Evolutionary conservation across 2,113 vertebrate species (phyloP).

Genomic region (Cariama cristata): DNA sequence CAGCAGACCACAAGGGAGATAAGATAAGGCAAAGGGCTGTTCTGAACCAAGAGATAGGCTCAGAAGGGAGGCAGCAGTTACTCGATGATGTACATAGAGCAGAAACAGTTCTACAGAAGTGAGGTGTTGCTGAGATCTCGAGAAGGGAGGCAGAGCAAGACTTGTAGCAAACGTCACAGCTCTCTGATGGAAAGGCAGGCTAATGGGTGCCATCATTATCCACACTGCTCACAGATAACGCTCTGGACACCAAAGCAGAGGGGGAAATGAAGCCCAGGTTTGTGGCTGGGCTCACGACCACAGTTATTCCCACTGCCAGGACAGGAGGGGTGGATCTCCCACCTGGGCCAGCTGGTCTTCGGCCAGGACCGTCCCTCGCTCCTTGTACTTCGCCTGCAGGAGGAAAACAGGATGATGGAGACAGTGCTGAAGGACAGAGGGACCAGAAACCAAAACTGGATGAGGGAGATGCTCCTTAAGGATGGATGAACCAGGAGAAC

Average conservation of each 20-base stretch:
- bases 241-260: background rate
- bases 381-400: conserved; percentile 93
- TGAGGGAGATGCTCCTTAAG: background rate
- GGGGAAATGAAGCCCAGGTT: no score
- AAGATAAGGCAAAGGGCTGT: background rate
- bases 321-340: background rate
- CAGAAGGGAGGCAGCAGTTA: background rate
- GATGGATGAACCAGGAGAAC: no score
- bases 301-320: rapidly evolving
- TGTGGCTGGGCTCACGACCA: background rate
- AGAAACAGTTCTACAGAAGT: background rate
- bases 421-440: rapidly evolving
- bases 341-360: conserved; percentile 95
- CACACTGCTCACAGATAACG: rapidly evolving
- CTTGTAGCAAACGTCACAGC: background rate
- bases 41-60: background rate
- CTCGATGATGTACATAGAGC: rapidly evolving
- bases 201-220: rapidly evolving
- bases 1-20: background rate
- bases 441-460: background rate
- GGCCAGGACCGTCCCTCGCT: conserved; percentile 92
- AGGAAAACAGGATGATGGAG: background rate
- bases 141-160: background rate
- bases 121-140: background rate
- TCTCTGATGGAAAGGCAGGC: background rate